These are phyloP conservation scores for Rousettus madagascariensis DNA, from an alignment of 2,797 vertebrate species.

Conservation along the genomic window DNA sequence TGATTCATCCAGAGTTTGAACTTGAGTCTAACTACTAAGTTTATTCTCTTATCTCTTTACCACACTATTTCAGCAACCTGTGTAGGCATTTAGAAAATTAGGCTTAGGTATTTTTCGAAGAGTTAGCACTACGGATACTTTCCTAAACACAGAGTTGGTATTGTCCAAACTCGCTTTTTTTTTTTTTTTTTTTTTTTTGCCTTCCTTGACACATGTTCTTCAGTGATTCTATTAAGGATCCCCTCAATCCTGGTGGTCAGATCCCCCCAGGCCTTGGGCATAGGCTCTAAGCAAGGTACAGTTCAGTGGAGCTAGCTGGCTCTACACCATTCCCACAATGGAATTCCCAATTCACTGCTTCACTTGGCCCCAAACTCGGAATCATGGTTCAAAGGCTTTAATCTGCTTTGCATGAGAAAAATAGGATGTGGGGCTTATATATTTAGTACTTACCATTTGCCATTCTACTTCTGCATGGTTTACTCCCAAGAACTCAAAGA, in stretches of 20 bases:
- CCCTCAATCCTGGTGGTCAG: neutral
- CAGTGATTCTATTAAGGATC: neutral
- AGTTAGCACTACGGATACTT: neutral
- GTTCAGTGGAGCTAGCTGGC: neutral
- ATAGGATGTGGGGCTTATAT: rapidly evolving
- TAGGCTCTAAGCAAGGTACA: neutral
- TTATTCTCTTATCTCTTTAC: neutral
- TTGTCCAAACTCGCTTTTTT: neutral
- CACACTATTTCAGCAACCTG: neutral
- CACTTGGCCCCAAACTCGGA: neutral
- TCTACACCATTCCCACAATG: rapidly evolving
- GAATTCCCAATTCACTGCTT: neutral
- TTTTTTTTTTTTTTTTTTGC: neutral
- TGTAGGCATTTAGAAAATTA: neutral
- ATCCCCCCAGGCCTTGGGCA: neutral
- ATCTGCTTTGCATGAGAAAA: neutral
- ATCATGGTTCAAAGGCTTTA: neutral
- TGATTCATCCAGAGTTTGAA: neutral
- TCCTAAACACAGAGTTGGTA: neutral
- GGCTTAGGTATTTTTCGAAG: neutral
- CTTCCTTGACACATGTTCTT: neutral
- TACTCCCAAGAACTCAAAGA: slow-evolving; percentile 95
- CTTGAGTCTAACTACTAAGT: neutral
- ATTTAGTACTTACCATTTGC: slow-evolving; percentile 90
- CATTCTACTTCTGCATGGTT: slow-evolving; percentile 87